Conservation (phyloP, 1,140 invertebrate genomes). For the Maniola jurtina region DNA sequence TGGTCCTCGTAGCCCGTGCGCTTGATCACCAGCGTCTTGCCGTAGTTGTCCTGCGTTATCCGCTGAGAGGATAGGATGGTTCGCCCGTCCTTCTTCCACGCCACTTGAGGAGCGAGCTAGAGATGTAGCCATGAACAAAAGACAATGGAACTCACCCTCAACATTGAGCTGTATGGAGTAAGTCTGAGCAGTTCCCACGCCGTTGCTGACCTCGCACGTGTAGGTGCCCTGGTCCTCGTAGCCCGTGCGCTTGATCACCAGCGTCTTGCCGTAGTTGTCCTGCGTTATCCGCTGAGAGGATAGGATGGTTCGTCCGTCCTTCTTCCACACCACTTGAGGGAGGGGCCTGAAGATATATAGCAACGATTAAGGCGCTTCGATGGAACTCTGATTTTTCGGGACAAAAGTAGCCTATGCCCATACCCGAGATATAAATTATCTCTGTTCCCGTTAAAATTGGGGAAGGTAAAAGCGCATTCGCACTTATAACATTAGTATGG, state of each 20-base stretch:
- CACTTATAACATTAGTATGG: too few species aligned
- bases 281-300: constrained; percentile 88
- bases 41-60: constrained; percentile 92
- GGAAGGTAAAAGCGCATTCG: too few species aligned
- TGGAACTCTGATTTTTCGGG: too few species aligned
- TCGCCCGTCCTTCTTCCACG: constrained; percentile 91
- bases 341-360: constrained; percentile 79
- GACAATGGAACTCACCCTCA: constrained; percentile 76
- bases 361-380: neutral
- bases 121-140: too few species aligned
- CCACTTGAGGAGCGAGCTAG: constrained; percentile 85
- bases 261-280: constrained; percentile 94
- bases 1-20: constrained; percentile 91
- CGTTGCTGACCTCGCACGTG: constrained; percentile 95
- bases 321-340: constrained; percentile 91
- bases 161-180: constrained; percentile 91
- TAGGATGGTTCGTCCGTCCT: constrained; percentile 84
- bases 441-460: too few species aligned
- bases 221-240: constrained; percentile 93
- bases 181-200: constrained; percentile 89
- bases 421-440: too few species aligned
- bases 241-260: constrained; percentile 90
- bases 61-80: constrained; percentile 85
- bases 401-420: too few species aligned
- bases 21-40: constrained; percentile 93